Conservation (phyloP, 2,797 vertebrate genomes). For the Mormyrus hasselquistii region DNA sequence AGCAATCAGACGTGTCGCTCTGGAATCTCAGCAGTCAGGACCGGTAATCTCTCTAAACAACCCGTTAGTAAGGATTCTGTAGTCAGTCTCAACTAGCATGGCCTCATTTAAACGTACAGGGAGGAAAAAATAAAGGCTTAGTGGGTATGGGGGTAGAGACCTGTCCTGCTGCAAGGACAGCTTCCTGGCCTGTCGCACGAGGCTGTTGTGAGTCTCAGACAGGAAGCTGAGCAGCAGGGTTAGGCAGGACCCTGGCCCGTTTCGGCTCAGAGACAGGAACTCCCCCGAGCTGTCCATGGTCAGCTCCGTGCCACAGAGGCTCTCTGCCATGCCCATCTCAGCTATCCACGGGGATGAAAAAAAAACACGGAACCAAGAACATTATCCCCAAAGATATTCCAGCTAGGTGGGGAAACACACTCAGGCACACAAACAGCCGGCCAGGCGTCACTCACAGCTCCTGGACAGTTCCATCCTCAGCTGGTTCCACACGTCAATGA, state of each 20-base stretch:
- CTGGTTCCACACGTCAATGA: conserved; percentile 59
- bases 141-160: conserved; percentile 34
- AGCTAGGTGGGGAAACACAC: background rate
- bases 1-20: background rate
- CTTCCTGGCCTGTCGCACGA: conserved; percentile 50
- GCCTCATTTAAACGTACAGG: background rate
- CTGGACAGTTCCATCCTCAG: conserved; percentile 55
- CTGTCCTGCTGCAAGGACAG: conserved; percentile 43
- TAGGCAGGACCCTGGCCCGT: conserved; percentile 59
- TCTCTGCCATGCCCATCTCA: conserved; percentile 37
- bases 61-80: background rate
- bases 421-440: background rate
- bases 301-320: conserved; percentile 47
- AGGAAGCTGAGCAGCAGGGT: conserved; percentile 51
- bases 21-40: background rate
- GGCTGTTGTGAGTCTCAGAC: conserved; percentile 56
- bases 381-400: background rate
- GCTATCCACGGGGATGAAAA: conserved; percentile 22
- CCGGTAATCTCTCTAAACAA: background rate
- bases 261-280: conserved; percentile 48
- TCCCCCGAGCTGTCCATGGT: conserved; percentile 48
- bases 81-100: background rate
- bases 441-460: conserved; percentile 44
- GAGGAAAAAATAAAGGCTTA: background rate
- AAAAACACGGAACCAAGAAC: background rate